Percentiles rank a stretch among this genome's conserved stretches.
phyloP scores from a whole-genome alignment of 2,113 vertebrate species.

The Eurypyga helias region DNA sequence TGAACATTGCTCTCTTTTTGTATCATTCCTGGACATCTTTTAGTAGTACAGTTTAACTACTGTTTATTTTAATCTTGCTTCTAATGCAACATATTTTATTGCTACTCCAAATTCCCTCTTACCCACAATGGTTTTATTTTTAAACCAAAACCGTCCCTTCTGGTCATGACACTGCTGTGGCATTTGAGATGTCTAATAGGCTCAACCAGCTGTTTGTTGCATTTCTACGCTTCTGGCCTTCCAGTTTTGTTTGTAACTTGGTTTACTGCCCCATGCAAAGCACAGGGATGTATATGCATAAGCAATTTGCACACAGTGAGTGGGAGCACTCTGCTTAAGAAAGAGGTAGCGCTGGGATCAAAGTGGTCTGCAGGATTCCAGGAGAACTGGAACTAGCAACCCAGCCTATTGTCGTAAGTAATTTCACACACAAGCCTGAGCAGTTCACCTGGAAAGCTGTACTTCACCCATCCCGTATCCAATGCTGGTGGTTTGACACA shows the following conservation, averaged over 20 bases:
- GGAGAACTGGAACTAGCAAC: neutral
- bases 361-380: accelerated
- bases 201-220: neutral
- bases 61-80: slow-evolving; percentile 1
- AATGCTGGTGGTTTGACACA: neutral
- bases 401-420: accelerated
- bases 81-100: neutral
- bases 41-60: neutral
- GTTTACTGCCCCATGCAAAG: neutral
- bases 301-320: neutral
- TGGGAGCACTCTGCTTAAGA: neutral
- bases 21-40: neutral
- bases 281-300: neutral
- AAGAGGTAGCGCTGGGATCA: neutral
- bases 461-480: neutral
- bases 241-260: neutral
- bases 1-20: neutral
- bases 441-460: too few species aligned
- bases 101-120: neutral
- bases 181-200: neutral
- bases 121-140: neutral
- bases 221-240: neutral
- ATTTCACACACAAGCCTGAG: neutral
- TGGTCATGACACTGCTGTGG: neutral
- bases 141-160: neutral